These are phyloP conservation scores for Plotosus lineatus DNA, from an alignment of 2,113 vertebrate species.

Conservation along the genomic window DNA sequence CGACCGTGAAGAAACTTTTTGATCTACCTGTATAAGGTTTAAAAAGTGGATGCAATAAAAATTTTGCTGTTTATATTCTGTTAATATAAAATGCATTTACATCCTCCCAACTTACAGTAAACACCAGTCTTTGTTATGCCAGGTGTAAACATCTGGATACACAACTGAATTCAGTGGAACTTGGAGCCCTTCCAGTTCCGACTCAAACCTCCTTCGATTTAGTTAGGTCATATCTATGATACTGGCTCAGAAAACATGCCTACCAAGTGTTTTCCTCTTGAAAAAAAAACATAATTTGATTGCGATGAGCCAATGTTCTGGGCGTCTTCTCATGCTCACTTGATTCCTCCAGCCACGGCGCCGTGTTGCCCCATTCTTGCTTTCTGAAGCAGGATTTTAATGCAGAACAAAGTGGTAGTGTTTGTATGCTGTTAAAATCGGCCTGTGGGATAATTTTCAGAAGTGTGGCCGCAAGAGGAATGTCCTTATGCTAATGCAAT, in stretches of 20 bases:
- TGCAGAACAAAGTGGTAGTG: conserved; percentile 4
- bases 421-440: background rate
- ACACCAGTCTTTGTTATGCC: no score
- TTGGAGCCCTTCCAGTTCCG: background rate
- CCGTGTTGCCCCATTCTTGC: conserved; percentile 10
- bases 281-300: background rate
- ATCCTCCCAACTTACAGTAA: no score
- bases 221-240: background rate
- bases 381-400: no score
- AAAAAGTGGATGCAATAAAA: no score
- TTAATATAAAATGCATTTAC: no score
- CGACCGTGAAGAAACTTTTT: no score
- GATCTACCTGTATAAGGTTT: background rate
- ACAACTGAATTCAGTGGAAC: no score
- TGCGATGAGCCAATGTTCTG: background rate
- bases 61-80: no score
- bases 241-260: no score
- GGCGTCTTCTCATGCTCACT: background rate
- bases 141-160: background rate
- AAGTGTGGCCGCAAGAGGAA: background rate
- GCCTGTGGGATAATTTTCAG: background rate
- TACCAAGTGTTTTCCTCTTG: background rate
- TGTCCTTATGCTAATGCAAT: background rate
- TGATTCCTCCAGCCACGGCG: background rate
- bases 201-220: no score